A percentile compares a stretch with the other conserved stretches of the same genome.
phyloP scores from a whole-genome alignment of 2,113 vertebrate genomes.

The Menura novaehollandiae region DNA sequence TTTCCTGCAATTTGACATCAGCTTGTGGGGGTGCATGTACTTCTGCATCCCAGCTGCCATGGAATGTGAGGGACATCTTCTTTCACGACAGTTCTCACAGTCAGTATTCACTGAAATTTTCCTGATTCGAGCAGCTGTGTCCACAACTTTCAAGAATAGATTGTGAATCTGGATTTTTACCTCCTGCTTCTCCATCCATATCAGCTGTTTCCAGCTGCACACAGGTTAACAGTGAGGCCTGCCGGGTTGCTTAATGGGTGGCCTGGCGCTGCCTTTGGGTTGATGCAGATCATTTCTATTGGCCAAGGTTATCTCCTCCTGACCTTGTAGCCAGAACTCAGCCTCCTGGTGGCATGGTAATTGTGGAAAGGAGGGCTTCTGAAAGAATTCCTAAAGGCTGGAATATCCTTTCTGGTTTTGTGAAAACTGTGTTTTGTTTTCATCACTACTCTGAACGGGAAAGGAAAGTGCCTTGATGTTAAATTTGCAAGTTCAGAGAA shows the following conservation, averaged over 20 bases:
- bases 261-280: neutral
- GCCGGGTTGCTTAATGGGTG: neutral
- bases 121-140: neutral
- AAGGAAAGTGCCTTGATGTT: neutral
- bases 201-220: neutral
- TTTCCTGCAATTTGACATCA: neutral
- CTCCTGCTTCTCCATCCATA: neutral
- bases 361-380: neutral
- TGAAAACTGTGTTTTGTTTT: neutral
- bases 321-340: conserved; percentile 15
- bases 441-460: rapidly evolving
- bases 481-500: neutral
- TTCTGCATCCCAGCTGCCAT: neutral
- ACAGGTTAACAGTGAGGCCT: neutral
- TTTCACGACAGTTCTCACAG: neutral
- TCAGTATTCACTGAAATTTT: neutral
- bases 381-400: neutral
- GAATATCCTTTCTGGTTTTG: neutral
- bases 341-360: rapidly evolving
- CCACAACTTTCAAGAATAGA: neutral
- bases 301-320: conserved; percentile 38
- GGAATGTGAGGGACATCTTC: neutral
- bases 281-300: conserved; percentile 16
- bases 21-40: neutral
- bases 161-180: neutral